phyloP scores from a whole-genome alignment of 2,113 vertebrate species.

The Ardeotis arabs region DNA sequence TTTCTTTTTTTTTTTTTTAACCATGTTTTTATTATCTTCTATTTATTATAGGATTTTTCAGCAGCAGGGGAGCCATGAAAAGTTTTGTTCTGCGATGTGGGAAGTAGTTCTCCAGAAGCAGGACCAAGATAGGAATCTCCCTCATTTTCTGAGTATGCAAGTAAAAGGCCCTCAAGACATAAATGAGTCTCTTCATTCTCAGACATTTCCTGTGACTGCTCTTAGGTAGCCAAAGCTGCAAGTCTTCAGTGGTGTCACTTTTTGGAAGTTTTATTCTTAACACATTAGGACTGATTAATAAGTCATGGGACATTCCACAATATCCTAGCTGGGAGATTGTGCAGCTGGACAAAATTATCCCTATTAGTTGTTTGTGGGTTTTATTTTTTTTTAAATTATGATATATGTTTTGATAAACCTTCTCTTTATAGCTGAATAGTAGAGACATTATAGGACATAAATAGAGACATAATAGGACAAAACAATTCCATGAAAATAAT shows the following conservation, averaged over 20 bases:
- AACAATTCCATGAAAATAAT: conserved; percentile 24
- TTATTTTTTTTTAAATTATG: background rate
- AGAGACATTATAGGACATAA: background rate
- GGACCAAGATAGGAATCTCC: background rate
- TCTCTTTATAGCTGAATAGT: background rate
- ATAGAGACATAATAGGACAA: background rate
- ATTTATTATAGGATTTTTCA: background rate
- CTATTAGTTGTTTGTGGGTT: background rate
- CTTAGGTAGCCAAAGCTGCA: background rate
- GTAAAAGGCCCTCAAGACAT: background rate
- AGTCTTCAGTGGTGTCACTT: background rate
- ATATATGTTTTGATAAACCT: conserved; percentile 41
- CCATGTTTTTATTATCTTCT: background rate
- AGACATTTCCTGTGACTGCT: background rate
- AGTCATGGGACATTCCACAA: conserved; percentile 7
- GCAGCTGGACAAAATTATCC: conserved; percentile 49
- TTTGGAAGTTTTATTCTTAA: conserved; percentile 1
- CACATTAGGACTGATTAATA: background rate
- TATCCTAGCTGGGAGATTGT: background rate
- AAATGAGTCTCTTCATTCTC: background rate
- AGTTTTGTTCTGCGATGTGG: background rate
- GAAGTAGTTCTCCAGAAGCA: background rate
- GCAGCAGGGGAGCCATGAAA: background rate
- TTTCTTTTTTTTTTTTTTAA: background rate
- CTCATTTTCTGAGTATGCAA: background rate